Conservation (phyloP, 2,113 vertebrate species). For the Gallinago media region DNA sequence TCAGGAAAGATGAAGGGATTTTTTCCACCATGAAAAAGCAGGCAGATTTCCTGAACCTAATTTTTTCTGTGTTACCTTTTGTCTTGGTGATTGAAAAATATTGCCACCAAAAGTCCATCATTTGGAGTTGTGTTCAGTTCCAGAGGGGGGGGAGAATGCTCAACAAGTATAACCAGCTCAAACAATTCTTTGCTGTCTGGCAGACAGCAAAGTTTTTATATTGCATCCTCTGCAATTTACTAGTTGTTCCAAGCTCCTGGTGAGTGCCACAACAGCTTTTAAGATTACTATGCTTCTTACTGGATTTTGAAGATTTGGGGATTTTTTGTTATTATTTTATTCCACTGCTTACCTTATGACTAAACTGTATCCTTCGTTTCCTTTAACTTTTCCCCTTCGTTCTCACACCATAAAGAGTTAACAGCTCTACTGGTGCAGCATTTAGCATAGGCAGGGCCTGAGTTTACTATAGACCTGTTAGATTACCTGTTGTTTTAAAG, state of each 20-base stretch:
- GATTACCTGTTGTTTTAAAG: not conserved
- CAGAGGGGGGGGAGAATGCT: not conserved
- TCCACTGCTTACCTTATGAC: not conserved
- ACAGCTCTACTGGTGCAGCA: not conserved
- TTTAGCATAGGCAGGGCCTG: not conserved
- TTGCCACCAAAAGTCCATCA: not conserved
- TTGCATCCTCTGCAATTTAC: not conserved
- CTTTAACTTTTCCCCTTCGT: not conserved
- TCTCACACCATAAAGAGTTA: not conserved
- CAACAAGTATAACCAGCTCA: not conserved
- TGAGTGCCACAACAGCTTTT: not conserved
- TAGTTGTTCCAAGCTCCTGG: not conserved
- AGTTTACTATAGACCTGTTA: not conserved
- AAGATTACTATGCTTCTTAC: not conserved
- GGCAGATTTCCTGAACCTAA: not conserved
- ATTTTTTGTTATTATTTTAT: not conserved
- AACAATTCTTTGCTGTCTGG: slow-evolving; percentile 23
- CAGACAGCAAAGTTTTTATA: not conserved
- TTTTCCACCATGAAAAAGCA: not conserved
- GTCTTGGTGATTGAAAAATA: not conserved
- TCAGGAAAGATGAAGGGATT: not conserved
- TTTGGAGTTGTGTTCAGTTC: not conserved
- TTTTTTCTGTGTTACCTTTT: slow-evolving; percentile 2
- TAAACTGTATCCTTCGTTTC: not conserved
- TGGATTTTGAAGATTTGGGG: not conserved